Evolutionary conservation across 2,797 vertebrate genomes (phyloP), one percentile per base, ranked within the genome.

Genomic region (Echeneis naucrates): DNA sequence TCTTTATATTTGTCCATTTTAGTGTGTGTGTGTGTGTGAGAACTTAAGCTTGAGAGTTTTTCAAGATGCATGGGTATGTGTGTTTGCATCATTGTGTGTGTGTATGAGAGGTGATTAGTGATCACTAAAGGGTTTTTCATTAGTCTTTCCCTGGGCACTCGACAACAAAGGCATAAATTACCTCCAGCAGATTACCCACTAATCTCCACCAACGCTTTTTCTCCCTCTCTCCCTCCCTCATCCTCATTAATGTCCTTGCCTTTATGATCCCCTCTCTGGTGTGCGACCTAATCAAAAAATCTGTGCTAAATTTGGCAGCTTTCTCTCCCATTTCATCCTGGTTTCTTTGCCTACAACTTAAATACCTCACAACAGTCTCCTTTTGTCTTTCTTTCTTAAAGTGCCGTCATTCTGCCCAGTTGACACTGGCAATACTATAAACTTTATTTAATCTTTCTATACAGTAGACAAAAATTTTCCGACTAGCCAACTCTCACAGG

Each of bases 101-200:
- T 14, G 59, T 69, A 53, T 72, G 79, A 83, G 79, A 72, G 82
- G 87, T 92, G 88, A 94, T 92, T 91, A 92, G 91, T 89, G 84
- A 91, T 91, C 92, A 90, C 90, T 80, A 87, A 93, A 91, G 90
- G 88, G 85, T 92, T 89, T 93, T 94, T 94, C 91, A 93, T 94
- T 94, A 92, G 85, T 89, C 83, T 82, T 86, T 92, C 91, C 88
- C 88, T 73, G 82, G 89, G 90, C 78, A 85, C 89, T 90, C 69
- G 38, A 91, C 86, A 92, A 92, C 90, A 92, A 89, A 92, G 75
- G 90, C 88, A 92, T 92, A 93, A 93, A 94, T 93, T 91, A 94
- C 87, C 90, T 90, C 87, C 65, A 84, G 81, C 85, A 91, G 93
- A 94, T 94, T 94, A 94, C 77, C 85, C 88, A 88, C 91, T 93